Evolutionary conservation across 2,797 vertebrate genomes (phyloP), one percentile per base, ranked within the genome.

Genomic region (Coregonus ussuriensis): DNA sequence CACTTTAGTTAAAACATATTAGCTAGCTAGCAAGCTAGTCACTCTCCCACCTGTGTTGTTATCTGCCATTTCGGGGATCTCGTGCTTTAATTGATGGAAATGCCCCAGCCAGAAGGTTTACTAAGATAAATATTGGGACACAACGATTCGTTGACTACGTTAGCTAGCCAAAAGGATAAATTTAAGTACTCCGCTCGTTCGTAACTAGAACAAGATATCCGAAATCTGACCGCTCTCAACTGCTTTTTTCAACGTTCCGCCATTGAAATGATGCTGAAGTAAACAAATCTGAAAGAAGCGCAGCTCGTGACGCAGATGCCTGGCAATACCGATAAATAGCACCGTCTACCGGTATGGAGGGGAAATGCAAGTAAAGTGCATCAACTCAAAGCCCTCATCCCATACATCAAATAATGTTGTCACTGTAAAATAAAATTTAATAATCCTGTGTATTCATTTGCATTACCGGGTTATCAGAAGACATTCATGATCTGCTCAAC

Each of bases 261-360:
- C 80, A 84, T 88, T 74, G 82, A 86, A 78, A 81, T 84, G 82
- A 82, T 84, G 81, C 85, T 80, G 70, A 79, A 53, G 53, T 9
- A 65, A 70, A 65, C 29, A 77, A 29, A 68, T 15, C 4, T 35
- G 4, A 68, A 68, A 67, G 66, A 67, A 0, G 66, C 6, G 7
- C 9, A 18, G 29, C 15, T 35, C 2, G 66, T 68, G 66, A 68
- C 31, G 4, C 31, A 25, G 29, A 37, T 3, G 15, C 31, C 66
- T 37, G 14, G 6, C 4, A 16, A 18, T 16, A 6, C 29, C 18
- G 15, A 35, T 3, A 18, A 18, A 33, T 18, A 68, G 33, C 15
- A 16, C 29, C 33, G 0, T 35, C 33, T 68, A 16, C 15, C 66
- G 66, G 66, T 18, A 35, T 7, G 66, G 66, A 35, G 66, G 31